Percentiles rank a stretch among this genome's conserved stretches.
Evolutionary conservation across 2,797 vertebrate species (phyloP).

Genomic region (Nannoperca australis): DNA sequence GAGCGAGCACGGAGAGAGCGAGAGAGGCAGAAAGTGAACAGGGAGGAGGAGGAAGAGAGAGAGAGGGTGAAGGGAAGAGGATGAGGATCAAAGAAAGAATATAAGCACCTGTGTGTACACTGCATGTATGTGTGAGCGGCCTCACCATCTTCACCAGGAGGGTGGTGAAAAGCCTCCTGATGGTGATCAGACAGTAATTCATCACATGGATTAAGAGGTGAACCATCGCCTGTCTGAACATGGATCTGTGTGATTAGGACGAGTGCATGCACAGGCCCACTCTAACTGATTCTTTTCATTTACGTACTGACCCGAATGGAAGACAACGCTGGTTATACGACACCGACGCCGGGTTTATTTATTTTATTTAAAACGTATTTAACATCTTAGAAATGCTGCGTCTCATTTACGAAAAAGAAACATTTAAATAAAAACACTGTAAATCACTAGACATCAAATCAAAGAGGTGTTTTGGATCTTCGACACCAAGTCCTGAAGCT

Average conservation of each 20-base stretch:
- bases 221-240: slow-evolving; percentile 38
- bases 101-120: not conserved
- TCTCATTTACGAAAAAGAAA: not conserved
- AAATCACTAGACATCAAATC: not conserved
- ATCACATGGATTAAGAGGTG: slow-evolving; percentile 54
- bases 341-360: not conserved
- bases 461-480: not conserved
- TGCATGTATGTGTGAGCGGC: slow-evolving; percentile 4
- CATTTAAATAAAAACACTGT: not conserved
- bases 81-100: slow-evolving; percentile 4
- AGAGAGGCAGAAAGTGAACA: slow-evolving; percentile 3
- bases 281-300: slow-evolving; percentile 47
- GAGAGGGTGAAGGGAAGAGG: slow-evolving; percentile 24
- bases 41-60: not conserved
- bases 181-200: slow-evolving; percentile 45
- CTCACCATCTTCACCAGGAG: not conserved
- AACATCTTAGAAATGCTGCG: not conserved
- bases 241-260: slow-evolving; percentile 43
- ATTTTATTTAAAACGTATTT: not conserved
- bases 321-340: not conserved
- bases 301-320: slow-evolving; percentile 29
- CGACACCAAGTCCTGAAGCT: not conserved
- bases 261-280: slow-evolving; percentile 22
- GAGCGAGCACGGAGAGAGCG: not conserved
- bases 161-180: slow-evolving; percentile 16